Conservation (phyloP, 2,113 vertebrate species). For the Sula dactylatra region DNA sequence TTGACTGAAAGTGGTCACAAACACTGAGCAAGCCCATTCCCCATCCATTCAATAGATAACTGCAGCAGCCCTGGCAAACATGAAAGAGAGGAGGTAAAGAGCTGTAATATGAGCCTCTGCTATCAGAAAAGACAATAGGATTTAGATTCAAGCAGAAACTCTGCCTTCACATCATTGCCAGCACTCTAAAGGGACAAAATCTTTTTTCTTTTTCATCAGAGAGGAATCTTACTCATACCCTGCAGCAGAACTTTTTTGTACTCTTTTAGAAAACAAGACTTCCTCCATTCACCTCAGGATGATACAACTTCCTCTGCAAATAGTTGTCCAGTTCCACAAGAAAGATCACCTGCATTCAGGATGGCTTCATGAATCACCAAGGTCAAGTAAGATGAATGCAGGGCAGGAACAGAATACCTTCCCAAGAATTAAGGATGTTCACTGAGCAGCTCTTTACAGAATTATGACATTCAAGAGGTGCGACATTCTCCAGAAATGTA, state of each 20-base stretch:
- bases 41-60: not conserved
- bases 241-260: not conserved
- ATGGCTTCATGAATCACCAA: not conserved
- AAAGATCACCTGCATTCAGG: not conserved
- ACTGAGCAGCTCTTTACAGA: not conserved
- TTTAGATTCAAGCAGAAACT: not conserved
- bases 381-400: not conserved
- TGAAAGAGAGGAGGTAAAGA: not conserved
- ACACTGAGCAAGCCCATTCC: not conserved
- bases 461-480: not conserved
- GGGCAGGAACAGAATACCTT: not conserved
- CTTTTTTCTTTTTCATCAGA: not conserved
- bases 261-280: not conserved
- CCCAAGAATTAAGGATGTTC: not conserved
- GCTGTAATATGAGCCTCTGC: not conserved
- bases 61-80: not conserved
- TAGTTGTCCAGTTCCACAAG: not conserved
- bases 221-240: not conserved
- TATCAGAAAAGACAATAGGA: not conserved
- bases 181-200: not conserved
- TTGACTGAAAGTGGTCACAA: not conserved
- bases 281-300: not conserved
- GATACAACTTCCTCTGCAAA: not conserved
- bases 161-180: not conserved
- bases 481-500: not conserved